These are phyloP conservation scores for Tanypteryx hageni DNA, from an alignment of 2,888 invertebrate genomes.

Conservation along the genomic window DNA sequence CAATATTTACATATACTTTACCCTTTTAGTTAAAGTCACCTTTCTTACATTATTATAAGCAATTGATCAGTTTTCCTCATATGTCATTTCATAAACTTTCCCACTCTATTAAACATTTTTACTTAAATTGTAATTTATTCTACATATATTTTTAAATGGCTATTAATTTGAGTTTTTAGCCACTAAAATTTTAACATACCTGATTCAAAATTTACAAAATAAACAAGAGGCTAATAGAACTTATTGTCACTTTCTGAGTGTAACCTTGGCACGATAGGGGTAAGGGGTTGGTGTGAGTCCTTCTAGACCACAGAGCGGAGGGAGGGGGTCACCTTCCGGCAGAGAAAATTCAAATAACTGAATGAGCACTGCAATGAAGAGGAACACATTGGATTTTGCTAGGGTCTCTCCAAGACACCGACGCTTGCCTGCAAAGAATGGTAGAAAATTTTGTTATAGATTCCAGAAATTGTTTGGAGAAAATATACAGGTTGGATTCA, in stretches of 20 bases:
- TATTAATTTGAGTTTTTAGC: no score
- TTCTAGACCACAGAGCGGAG: constrained; percentile 83
- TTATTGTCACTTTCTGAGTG: constrained; percentile 16
- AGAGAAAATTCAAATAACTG: constrained; percentile 84
- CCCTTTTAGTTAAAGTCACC: no score
- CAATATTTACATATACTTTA: no score
- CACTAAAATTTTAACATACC: no score
- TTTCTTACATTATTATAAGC: no score
- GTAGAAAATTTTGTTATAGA: not conserved
- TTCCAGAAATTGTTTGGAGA: not conserved
- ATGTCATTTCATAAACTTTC: no score
- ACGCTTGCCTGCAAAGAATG: constrained; percentile 78
- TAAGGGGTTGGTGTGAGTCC: constrained; percentile 87
- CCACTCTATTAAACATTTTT: no score
- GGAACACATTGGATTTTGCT: constrained; percentile 87
- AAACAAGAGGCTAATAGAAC: no score
- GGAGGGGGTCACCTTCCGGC: constrained; percentile 81
- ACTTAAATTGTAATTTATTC: no score
- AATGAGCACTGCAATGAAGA: constrained; percentile 84
- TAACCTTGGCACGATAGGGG: constrained; percentile 75
- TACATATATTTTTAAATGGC: no score
- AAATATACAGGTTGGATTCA: not conserved
- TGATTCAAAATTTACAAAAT: no score
- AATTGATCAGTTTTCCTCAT: no score
- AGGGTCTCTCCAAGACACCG: constrained; percentile 90